These are phyloP conservation scores for Gallinago jamesoni DNA, from an alignment of 2,113 vertebrate species.

Conservation along the genomic window DNA sequence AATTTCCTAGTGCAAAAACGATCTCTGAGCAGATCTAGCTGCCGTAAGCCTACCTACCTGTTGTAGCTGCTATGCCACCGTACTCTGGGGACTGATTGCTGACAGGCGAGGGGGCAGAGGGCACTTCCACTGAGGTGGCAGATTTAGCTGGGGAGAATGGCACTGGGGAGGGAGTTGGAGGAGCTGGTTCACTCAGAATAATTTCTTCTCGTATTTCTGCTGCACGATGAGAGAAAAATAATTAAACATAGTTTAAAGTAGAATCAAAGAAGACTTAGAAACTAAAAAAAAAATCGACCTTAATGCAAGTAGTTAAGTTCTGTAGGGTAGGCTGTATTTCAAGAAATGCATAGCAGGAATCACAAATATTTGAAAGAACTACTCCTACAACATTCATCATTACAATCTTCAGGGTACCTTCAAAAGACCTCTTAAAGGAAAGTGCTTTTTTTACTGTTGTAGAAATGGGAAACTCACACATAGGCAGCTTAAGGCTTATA, in stretches of 20 bases:
- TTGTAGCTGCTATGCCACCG: conserved; percentile 78
- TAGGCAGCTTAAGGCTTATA: not conserved
- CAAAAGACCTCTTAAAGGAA: not conserved
- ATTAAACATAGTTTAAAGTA: not conserved
- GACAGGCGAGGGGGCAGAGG: conserved; percentile 83
- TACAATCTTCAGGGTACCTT: not conserved
- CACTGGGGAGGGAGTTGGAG: conserved; percentile 85
- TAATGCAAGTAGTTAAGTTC: not conserved
- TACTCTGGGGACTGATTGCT: conserved; percentile 92
- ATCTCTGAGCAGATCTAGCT: not conserved
- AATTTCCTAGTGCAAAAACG: not conserved
- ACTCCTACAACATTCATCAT: not conserved
- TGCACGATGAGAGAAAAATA: conserved; percentile 38
- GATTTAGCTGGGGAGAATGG: conserved; percentile 92
- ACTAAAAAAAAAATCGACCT: not conserved
- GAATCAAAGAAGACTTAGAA: not conserved
- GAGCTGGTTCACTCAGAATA: conserved; percentile 81
- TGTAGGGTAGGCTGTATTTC: not conserved
- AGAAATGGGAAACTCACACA: not conserved
- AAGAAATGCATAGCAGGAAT: not conserved
- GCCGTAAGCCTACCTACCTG: conserved; percentile 80
- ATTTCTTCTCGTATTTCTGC: conserved; percentile 87
- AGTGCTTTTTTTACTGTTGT: not conserved
- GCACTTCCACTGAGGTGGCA: conserved; percentile 84
- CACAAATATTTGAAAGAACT: not conserved